A percentile compares a stretch with the other conserved stretches of the same genome.
These are phyloP conservation scores for Mythimna loreyi DNA, from an alignment of 2,888 invertebrate species.

Conservation along the genomic window DNA sequence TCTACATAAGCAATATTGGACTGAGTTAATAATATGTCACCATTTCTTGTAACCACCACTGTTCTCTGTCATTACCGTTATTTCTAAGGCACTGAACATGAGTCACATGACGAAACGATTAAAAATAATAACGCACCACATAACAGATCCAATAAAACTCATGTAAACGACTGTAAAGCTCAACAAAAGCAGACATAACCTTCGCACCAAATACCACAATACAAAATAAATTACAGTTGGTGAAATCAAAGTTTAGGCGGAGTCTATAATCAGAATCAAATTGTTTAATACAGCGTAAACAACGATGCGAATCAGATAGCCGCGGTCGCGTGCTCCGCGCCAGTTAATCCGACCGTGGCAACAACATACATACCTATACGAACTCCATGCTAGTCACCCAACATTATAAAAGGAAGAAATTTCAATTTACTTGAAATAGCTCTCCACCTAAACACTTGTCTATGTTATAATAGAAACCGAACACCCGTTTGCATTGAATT, in stretches of 20 bases:
- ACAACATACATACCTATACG: constrained; percentile 65
- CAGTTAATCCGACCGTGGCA: constrained; percentile 81
- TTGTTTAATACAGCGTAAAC: constrained; percentile 88
- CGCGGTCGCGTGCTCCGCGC: constrained; percentile 80
- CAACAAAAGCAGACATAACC: constrained; percentile 29
- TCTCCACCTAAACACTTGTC: constrained; percentile 66
- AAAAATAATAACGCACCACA: neutral
- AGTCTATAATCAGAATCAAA: constrained; percentile 87
- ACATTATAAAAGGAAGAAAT: constrained; percentile 79
- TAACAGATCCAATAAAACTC: neutral
- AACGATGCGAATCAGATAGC: constrained; percentile 86
- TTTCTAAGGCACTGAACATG: neutral
- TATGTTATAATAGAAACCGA: constrained; percentile 72
- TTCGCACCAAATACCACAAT: constrained; percentile 39
- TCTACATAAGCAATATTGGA: neutral
- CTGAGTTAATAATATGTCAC: neutral
- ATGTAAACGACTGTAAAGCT: neutral
- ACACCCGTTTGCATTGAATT: constrained; percentile 60
- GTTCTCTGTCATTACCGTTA: neutral
- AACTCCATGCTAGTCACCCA: constrained; percentile 65
- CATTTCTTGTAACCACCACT: neutral
- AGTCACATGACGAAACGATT: neutral
- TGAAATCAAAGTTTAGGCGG: constrained; percentile 74
- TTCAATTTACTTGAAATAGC: constrained; percentile 83
- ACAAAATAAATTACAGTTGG: constrained; percentile 66